Evolutionary conservation across 2,797 vertebrate genomes (phyloP), one percentile per base, ranked within the genome.

Genomic region (Jordanella pulchra): DNA sequence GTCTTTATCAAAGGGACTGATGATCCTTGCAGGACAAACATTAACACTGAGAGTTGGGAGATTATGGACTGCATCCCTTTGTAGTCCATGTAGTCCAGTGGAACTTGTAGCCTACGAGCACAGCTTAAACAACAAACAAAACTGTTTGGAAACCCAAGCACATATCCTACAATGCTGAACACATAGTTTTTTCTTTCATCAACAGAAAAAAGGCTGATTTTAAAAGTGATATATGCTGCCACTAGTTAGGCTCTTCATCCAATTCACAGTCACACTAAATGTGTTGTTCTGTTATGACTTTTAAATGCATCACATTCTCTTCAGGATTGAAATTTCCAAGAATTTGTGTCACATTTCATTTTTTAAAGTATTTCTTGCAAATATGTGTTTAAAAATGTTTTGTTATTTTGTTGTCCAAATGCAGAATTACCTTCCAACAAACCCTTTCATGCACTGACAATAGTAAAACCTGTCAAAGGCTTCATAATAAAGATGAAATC

Each of bases 381-480:
- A 71, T 69, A 50, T 45, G 66, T 73, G 69, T 67, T 80, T 80
- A 39, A 73, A 50, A 17, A 45, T 61, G 55, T 13, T 42, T 12
- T 67, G 44, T 39, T 14, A 45, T 77, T 75, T 61, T 51, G 54
- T 10, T 78, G 35, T 53, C 42, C 5, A 82, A 79, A 64, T 72
- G 69, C 50, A 75, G 76, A 70, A 75, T 67, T 74, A 70, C 30
- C 27, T 28, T 73, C 69, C 54, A 48, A 44, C 44, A 30, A 56
- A 44, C 47, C 35, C 39, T 73, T 81, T 85, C 56, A 78, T 79
- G 48, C 23, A 66, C n/a, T 56, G 50, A 39, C 69, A 69, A 27
- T 84, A 80, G 82, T 80, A 75, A 78, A 73, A 77, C 84, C 68
- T 65, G 44, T 84, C 77, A 87, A 89, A 85, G 79, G 75, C 79